Base-by-base conservation (phyloP, 2,797 vertebrate genomes). In the Phalloptychus januarius region DNA sequence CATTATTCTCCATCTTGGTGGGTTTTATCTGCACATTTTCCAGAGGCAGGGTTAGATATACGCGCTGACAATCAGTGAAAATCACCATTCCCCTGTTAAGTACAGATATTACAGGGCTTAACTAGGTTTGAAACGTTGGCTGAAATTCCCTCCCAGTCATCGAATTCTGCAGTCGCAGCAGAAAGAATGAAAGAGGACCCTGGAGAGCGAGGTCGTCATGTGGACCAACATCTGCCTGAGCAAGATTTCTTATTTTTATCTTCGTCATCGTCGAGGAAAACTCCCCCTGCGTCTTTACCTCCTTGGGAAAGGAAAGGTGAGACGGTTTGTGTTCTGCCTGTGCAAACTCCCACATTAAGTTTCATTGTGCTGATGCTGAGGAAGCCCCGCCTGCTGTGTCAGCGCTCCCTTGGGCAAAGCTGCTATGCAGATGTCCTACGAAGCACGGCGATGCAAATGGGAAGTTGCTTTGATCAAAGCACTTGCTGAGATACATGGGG, bases 381-480 rank as follows among this genome's bases (percentile, higher is more conserved):
- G 86, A 92, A 91, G 91, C 89, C 69, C 28, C 10, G 84, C 89
- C 89, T 85, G 89, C 91, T 91, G 91, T 85, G 91, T 94, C 93
- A 93, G 93, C 91, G 44, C 84, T 94, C 91, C 93, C 92, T 42
- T 79, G 90, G 87, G 93, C 88, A 80, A 85, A 87, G 87, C 86
- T 20, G 85, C 91, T 86, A 90, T 92, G 91, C 91, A 93, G 88
- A 93, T 92, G 91, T 93, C 84, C 90, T 93, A 85, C 13, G 70
- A 87, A 92, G 91, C 87, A 69, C 16, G 82, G 75, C 77, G 89
- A 90, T 91, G 88, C 88, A 91, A 93, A 92, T 87, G 88, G 85
- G 88, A 91, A 83, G 83, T 74, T 67, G 72, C 87, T 92, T 91
- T 92, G 86, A 94, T 94, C 89, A 86, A 86, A 91, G 89, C 82